Evolutionary conservation across 23 tunicate species (phyloP).

Genomic region (Oikopleura dioica): DNA sequence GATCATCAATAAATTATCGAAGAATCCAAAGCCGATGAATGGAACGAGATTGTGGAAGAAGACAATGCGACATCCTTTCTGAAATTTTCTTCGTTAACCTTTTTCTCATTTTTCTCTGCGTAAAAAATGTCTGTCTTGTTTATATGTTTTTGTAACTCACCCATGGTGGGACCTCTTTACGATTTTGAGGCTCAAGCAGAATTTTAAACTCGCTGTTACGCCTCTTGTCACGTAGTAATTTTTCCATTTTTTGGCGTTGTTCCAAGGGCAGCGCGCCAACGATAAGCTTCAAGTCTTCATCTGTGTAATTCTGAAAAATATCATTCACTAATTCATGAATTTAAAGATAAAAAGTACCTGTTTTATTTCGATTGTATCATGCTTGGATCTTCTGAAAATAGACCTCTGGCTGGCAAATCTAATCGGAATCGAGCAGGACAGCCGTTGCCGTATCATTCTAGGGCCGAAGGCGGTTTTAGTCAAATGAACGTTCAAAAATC

Average conservation of each 20-base stretch:
- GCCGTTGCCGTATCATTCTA: not conserved
- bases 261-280: not conserved
- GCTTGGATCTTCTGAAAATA: too few species aligned
- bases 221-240: not conserved
- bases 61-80: not conserved
- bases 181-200: not conserved
- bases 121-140: not conserved
- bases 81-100: too few species aligned
- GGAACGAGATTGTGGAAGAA: not conserved
- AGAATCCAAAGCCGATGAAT: constrained; percentile 1
- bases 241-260: not conserved
- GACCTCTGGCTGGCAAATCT: not conserved
- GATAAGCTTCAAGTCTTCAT: not conserved
- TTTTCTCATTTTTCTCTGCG: not conserved
- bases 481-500: too few species aligned
- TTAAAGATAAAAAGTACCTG: not conserved
- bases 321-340: not conserved
- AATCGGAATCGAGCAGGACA: not conserved
- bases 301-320: not conserved
- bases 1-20: constrained; percentile 5
- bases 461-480: too few species aligned
- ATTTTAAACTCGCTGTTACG: not conserved
- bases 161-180: not conserved
- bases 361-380: too few species aligned
- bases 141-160: not conserved